These are phyloP conservation scores for Glandiceps talaboti DNA, from an alignment of 53 echinoderm and acorn worm species.

Conservation along the genomic window DNA sequence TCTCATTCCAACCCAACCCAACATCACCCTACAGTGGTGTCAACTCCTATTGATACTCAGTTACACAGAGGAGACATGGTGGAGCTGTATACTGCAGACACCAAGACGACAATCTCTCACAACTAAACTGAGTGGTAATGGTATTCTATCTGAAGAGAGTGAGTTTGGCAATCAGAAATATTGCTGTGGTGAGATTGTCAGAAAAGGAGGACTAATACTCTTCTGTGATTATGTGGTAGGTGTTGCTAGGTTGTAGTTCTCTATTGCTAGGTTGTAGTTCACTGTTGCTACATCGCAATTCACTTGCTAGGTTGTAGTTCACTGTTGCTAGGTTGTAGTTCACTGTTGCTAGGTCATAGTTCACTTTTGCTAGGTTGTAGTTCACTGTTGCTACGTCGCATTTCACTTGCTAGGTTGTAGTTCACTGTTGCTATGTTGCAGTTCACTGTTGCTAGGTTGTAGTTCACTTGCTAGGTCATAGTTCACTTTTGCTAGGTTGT, in stretches of 20 bases:
- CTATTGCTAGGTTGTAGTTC: too few species aligned
- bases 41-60: slow-evolving; percentile 71
- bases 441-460: too few species aligned
- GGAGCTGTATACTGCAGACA: slow-evolving; percentile 73
- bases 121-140: slow-evolving; percentile 75
- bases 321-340: too few species aligned
- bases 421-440: too few species aligned
- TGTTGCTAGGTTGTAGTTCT: neutral
- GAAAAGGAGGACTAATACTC: slow-evolving; percentile 74
- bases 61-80: slow-evolving; percentile 65
- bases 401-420: too few species aligned
- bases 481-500: too few species aligned
- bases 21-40: slow-evolving; percentile 87
- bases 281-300: too few species aligned
- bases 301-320: too few species aligned
- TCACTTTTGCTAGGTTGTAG: too few species aligned
- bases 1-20: slow-evolving; percentile 63
- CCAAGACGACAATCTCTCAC: slow-evolving; percentile 64
- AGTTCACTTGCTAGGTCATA: too few species aligned
- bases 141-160: slow-evolving; percentile 59
- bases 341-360: too few species aligned
- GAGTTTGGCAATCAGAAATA: slow-evolving; percentile 30
- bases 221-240: slow-evolving; percentile 96
- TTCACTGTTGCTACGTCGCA: too few species aligned
- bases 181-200: slow-evolving; percentile 40